Evolutionary conservation across 2,888 invertebrate genomes (phyloP).

Genomic region (Apamea anceps): DNA sequence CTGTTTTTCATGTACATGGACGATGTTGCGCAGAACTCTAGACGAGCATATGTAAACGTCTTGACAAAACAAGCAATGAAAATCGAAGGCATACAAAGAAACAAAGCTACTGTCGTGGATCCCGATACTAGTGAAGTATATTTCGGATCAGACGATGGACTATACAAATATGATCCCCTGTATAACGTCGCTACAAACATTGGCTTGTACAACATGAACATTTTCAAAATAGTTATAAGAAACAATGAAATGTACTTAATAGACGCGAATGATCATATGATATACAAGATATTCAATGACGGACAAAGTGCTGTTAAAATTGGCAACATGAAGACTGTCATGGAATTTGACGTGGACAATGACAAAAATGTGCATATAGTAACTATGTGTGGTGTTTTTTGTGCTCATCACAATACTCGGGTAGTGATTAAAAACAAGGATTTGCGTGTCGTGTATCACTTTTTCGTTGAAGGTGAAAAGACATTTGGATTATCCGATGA

Average conservation of each 20-base stretch:
- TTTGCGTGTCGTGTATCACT: constrained; percentile 77
- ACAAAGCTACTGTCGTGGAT: constrained; percentile 85
- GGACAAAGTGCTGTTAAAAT: constrained; percentile 74
- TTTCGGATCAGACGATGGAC: constrained; percentile 84
- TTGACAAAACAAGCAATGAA: constrained; percentile 79
- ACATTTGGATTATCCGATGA: constrained; percentile 79
- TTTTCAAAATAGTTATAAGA: constrained; percentile 83
- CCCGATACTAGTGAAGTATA: constrained; percentile 82
- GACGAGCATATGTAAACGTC: constrained; percentile 81
- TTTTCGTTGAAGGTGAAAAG: constrained; percentile 77
- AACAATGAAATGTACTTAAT: constrained; percentile 83
- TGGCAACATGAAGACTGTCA: constrained; percentile 79
- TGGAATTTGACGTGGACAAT: constrained; percentile 84
- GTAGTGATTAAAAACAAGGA: constrained; percentile 81
- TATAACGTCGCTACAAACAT: constrained; percentile 77
- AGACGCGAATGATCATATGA: constrained; percentile 84
- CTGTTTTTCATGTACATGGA: constrained; percentile 88
- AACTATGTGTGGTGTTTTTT: constrained; percentile 84
- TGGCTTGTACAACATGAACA: constrained; percentile 84
- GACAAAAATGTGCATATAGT: constrained; percentile 81
- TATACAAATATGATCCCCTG: constrained; percentile 83
- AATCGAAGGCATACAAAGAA: constrained; percentile 80
- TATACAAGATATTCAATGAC: constrained; percentile 81
- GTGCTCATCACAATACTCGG: constrained; percentile 73
- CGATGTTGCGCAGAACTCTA: constrained; percentile 81